Percentiles rank a stretch among this genome's conserved stretches.
Conservation (phyloP, 2,888 invertebrate species). For the Pediacus dermestoides region DNA sequence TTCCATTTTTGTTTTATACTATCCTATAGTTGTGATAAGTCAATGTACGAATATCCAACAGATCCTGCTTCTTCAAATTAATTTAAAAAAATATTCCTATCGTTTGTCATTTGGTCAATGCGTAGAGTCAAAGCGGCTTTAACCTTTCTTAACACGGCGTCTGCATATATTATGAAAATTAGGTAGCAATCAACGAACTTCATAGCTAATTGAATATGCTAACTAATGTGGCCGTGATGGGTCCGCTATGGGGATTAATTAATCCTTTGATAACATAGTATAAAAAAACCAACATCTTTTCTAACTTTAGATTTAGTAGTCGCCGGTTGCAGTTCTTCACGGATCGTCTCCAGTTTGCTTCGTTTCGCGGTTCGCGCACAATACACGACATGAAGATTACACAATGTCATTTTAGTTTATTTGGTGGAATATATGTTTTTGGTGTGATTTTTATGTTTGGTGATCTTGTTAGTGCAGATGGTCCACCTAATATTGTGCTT, state of each 20-base stretch:
- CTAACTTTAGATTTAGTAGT: constrained; percentile 19
- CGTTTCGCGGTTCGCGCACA: constrained; percentile 15
- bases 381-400: constrained; percentile 11
- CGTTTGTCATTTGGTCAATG: no score
- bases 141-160: no score
- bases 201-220: constrained; percentile 38
- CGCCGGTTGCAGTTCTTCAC: constrained; percentile 6
- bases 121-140: no score
- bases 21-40: no score
- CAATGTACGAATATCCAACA: no score
- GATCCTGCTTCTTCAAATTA: no score
- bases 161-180: constrained; percentile 6
- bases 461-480: constrained; percentile 21
- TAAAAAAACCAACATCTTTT: constrained; percentile 20
- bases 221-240: constrained; percentile 36
- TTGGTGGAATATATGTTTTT: constrained; percentile 7
- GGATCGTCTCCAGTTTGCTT: constrained; percentile 3
- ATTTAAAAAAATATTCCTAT: no score
- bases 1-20: no score
- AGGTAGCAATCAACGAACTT: constrained; percentile 34
- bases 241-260: constrained; percentile 24
- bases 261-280: constrained; percentile 29
- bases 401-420: constrained; percentile 5
- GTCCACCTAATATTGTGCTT: constrained; percentile 36
- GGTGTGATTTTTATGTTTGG: constrained; percentile 9